phyloP scores from a whole-genome alignment of 2,888 invertebrate genomes.

The Chironomus tentans region DNA sequence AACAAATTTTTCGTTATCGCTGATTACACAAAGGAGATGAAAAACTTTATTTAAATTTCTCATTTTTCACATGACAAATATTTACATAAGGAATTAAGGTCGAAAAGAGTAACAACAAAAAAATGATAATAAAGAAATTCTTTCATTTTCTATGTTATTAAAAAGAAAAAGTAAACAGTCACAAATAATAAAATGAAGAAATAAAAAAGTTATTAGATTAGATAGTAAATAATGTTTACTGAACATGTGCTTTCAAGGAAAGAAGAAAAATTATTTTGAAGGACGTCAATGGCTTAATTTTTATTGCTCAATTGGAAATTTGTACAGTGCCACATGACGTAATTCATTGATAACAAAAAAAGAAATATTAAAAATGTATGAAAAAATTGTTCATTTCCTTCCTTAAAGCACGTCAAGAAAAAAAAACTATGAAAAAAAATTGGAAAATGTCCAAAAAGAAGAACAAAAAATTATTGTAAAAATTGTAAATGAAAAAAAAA shows the following conservation, averaged over 20 bases:
- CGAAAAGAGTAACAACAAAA: not conserved
- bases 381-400: not conserved
- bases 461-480: not conserved
- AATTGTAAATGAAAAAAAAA: slow-evolving; percentile 9
- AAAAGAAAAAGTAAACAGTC: too few relatives aligned
- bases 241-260: not conserved
- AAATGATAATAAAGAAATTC: too few relatives aligned
- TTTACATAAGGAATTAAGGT: slow-evolving; percentile 8
- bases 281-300: not conserved
- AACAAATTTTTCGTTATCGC: not conserved
- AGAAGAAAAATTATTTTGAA: not conserved
- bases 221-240: not conserved
- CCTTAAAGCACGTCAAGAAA: not conserved
- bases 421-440: not conserved
- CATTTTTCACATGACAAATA: too few relatives aligned
- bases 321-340: not conserved
- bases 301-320: not conserved
- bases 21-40: not conserved
- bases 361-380: too few relatives aligned
- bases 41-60: not conserved
- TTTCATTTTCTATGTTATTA: too few relatives aligned
- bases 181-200: too few relatives aligned
- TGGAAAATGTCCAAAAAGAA: slow-evolving; percentile 24
- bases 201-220: not conserved
- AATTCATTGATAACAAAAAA: not conserved